phyloP scores from a whole-genome alignment of 2,113 vertebrate genomes.

The Lates calcarifer region DNA sequence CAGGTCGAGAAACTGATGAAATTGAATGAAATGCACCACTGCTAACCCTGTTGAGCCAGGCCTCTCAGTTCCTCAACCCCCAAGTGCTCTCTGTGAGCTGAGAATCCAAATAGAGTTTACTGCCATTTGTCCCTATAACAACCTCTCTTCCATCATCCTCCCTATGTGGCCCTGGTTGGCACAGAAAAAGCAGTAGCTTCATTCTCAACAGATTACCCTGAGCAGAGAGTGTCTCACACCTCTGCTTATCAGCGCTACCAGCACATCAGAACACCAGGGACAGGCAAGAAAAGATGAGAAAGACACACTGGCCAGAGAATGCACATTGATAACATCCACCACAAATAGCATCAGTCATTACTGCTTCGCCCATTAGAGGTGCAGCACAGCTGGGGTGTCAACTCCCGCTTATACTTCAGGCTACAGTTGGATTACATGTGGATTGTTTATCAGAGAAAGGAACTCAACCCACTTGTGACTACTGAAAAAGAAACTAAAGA shows the following conservation, averaged over 20 bases:
- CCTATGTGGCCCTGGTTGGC: constrained; percentile 35
- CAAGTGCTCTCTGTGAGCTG: constrained; percentile 14
- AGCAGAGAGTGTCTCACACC: constrained; percentile 66
- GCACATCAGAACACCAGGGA: constrained; percentile 49
- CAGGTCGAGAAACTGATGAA: constrained; percentile 45
- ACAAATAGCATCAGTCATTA: constrained; percentile 61
- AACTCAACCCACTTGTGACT: neutral
- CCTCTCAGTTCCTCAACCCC: constrained; percentile 21
- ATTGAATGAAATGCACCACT: constrained; percentile 49
- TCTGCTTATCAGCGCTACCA: constrained; percentile 63
- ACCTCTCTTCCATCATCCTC: constrained; percentile 43
- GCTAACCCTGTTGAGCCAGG: constrained; percentile 26
- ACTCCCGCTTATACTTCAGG: constrained; percentile 18
- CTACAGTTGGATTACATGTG: constrained; percentile 21
- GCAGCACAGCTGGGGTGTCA: constrained; percentile 11
- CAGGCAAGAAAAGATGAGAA: constrained; percentile 39
- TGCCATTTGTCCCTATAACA: constrained; percentile 54
- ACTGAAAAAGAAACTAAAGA: neutral
- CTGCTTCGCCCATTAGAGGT: constrained; percentile 42
- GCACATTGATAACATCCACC: constrained; percentile 61
- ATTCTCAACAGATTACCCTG: constrained; percentile 62
- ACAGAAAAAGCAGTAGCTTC: constrained; percentile 37
- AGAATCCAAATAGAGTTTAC: constrained; percentile 49
- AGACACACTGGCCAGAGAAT: constrained; percentile 40
- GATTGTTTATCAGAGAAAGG: constrained; percentile 33